These are phyloP conservation scores for Pollicipes pollicipes DNA, from an alignment of 1,140 invertebrate species.

Conservation along the genomic window DNA sequence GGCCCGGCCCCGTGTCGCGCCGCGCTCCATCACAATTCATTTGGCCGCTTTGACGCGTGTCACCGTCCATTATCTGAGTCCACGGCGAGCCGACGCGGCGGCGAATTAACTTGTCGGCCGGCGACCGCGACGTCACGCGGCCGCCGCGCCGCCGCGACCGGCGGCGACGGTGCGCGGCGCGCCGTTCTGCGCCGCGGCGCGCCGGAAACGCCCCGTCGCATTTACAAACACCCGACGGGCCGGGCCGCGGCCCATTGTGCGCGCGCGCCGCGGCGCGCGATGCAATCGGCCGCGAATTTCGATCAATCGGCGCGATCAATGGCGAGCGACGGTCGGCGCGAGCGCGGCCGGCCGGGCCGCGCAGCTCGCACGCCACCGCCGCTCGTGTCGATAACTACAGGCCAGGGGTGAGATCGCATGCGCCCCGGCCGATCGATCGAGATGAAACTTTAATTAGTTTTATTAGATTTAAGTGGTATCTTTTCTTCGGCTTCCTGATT, in stretches of 20 bases:
- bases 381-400: background rate
- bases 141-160: too few species aligned
- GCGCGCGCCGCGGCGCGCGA: too few species aligned
- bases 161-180: background rate
- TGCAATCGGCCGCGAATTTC: background rate
- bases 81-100: too few species aligned
- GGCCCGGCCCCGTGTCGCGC: too few species aligned
- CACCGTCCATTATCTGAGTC: background rate
- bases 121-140: background rate
- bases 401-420: background rate
- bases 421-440: background rate
- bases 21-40: constrained; percentile 1
- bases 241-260: background rate
- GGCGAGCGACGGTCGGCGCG: too few species aligned
- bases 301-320: background rate
- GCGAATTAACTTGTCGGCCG: background rate
- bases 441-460: constrained; percentile 1
- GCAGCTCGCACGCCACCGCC: background rate
- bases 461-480: background rate
- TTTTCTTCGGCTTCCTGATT: background rate
- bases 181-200: background rate
- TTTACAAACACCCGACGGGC: background rate
- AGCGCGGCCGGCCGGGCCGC: too few species aligned
- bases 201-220: too few species aligned
- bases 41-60: background rate